Percentiles rank a stretch among this genome's conserved stretches.
Conservation (phyloP, 1,140 invertebrate species). For the Sitobion miscanthi region DNA sequence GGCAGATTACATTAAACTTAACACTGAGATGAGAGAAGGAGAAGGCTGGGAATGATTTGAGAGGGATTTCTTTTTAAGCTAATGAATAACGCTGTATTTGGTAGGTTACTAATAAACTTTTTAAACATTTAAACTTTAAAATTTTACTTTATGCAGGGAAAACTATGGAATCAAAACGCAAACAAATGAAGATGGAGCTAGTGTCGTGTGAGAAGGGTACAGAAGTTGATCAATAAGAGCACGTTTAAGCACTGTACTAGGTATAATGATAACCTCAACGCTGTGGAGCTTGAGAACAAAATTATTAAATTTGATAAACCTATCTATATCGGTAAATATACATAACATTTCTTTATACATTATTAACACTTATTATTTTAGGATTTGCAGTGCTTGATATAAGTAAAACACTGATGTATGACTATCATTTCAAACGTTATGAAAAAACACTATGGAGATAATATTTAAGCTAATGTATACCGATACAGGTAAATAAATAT, state of each 20-base stretch:
- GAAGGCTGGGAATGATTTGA: too few relatives aligned
- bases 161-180: neutral
- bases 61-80: too few relatives aligned
- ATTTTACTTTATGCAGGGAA: neutral
- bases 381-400: neutral
- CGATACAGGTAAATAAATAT: slow-evolving; percentile 20
- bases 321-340: neutral
- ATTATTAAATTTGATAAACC: neutral
- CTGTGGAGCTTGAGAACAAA: neutral
- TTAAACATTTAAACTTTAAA: neutral
- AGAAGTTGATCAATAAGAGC: neutral
- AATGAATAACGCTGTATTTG: neutral
- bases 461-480: neutral
- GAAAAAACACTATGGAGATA: slow-evolving; percentile 7
- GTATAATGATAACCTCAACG: neutral
- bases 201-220: neutral
- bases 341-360: too few relatives aligned
- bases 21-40: too few relatives aligned
- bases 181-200: neutral
- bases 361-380: too few relatives aligned
- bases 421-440: neutral
- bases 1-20: too few relatives aligned
- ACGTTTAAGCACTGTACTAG: neutral
- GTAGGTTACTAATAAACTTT: neutral
- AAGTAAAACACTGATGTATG: neutral